Conservation (phyloP, 92 coral and sea anemone species). For the Zoanthus sociatus region DNA sequence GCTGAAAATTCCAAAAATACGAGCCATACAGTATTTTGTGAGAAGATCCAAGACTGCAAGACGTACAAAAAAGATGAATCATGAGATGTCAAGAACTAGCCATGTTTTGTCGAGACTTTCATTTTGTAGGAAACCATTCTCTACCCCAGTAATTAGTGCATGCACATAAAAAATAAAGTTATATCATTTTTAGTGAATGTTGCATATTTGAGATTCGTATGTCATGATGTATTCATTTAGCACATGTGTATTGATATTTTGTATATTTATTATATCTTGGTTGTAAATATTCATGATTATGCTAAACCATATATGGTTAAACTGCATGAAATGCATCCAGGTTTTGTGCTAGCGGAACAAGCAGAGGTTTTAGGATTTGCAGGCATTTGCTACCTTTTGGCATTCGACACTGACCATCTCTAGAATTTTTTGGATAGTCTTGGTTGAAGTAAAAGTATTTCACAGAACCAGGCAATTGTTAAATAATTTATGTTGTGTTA, state of each 20-base stretch:
- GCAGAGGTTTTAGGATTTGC: conserved; percentile 29
- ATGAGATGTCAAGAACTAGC: no score
- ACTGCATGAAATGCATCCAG: conserved; percentile 32
- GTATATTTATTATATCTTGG: not conserved
- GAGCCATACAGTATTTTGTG: no score
- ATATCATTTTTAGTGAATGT: no score
- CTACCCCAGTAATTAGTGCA: no score
- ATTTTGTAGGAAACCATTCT: no score
- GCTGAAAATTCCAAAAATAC: no score
- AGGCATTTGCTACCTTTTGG: conserved; percentile 41
- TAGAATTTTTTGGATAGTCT: not conserved
- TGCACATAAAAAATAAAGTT: no score
- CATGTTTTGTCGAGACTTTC: no score
- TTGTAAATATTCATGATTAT: not conserved
- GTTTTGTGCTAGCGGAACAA: conserved; percentile 2
- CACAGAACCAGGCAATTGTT: no score
- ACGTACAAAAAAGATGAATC: no score
- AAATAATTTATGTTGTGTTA: no score
- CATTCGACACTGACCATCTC: not conserved
- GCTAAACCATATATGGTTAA: conserved; percentile 42
- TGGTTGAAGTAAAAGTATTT: not conserved
- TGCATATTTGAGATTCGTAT: not conserved
- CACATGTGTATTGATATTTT: not conserved
- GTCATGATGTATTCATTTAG: not conserved
- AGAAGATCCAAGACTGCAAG: no score